Percentiles rank a stretch among this genome's conserved stretches.
These are phyloP conservation scores for Drosophila dives DNA, from an alignment of 2,888 invertebrate genomes.

Conservation along the genomic window DNA sequence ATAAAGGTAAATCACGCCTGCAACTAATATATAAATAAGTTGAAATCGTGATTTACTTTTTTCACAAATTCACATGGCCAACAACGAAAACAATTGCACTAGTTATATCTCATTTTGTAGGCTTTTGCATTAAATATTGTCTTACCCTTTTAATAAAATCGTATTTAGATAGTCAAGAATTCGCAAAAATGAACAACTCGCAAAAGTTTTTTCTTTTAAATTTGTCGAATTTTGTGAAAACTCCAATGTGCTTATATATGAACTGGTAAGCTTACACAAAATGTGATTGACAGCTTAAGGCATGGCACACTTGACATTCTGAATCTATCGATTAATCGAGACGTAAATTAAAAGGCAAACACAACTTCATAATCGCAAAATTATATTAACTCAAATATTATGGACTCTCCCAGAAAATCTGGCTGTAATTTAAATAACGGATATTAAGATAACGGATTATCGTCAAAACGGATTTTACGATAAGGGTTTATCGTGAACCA, in stretches of 20 bases:
- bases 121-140: not conserved
- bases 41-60: not conserved
- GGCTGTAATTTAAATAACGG: no score
- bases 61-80: not conserved
- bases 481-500: no score
- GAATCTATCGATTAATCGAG: not conserved
- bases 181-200: not conserved
- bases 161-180: constrained; percentile 23
- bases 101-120: not conserved
- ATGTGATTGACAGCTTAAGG: constrained; percentile 2
- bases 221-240: constrained; percentile 42
- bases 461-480: no score
- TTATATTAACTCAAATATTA: no score
- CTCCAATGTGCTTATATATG: constrained; percentile 35
- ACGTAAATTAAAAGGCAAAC: not conserved
- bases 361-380: no score
- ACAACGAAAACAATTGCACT: not conserved
- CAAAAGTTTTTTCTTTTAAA: constrained; percentile 43
- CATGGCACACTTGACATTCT: constrained; percentile 35
- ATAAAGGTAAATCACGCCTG: no score
- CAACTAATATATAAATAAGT: no score
- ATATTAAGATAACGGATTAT: no score
- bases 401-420: no score
- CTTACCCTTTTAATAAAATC: constrained; percentile 21
- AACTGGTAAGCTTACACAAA: constrained; percentile 8